Base-by-base conservation (phyloP, 2,888 invertebrate species). In the Nomada lathburiana region DNA sequence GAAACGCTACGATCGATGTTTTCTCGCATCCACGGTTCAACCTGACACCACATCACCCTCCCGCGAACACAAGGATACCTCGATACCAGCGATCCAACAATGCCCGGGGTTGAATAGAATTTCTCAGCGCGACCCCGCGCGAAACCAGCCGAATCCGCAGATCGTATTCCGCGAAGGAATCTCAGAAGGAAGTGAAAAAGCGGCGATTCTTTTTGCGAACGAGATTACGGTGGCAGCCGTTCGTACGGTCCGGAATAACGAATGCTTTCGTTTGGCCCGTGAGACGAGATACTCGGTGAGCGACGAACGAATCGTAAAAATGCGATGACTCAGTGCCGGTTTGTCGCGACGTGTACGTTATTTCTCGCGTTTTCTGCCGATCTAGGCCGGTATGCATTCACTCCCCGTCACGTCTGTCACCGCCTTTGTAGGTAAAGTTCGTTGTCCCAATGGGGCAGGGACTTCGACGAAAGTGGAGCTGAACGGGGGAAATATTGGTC, bases 291-390 rank as follows among this genome's bases (percentile, higher is more conserved):
- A 82, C 76, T 76, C 73, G 73, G 29, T 64, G 42, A 55, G 57
- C 52, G 74, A 59, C 42, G 75, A 72, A 60, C 47, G 26, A 75
- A 75, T 74, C 80, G 85, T 83, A 85, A 85, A 86, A 86, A 86
- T 80, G 78, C 73, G 85, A 86, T 86, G 85, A 85, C 77, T 85
- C 85, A 78, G 85, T 84, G 64, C 55, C 50, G 23, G 70, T 60
- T 53, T 29, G 65, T 60, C 60, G 55, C 78, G 59, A 75, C 72
- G 75, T 71, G 71, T 67, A 71, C 74, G 79, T 77, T 83, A 74
- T 84, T 82, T 82, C 81, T 80, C 85, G 80, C 84, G 76, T 80
- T 90, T 91, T 89, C 84, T 87, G 91, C 88, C 87, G 90, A 91
- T 72, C 86, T 87, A 89, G 90, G 90, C 91, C 59, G 10, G 29